A percentile compares a stretch with the other conserved stretches of the same genome.
Conservation (phyloP, 2,888 invertebrate genomes). For the Augiades crinisus region DNA sequence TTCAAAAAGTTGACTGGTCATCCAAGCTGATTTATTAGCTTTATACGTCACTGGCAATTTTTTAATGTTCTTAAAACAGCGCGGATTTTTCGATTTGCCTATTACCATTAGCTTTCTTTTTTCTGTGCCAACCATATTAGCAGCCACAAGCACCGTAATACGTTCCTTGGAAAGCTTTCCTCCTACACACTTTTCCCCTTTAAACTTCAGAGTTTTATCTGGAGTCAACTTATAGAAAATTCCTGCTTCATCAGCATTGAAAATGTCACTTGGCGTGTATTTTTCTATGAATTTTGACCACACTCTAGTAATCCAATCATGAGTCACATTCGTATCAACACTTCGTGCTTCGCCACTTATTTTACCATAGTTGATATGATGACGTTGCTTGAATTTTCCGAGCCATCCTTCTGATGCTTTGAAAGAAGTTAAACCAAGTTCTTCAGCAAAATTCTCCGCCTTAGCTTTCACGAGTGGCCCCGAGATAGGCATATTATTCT, state of each 20-base stretch:
- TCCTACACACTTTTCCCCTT: conserved; percentile 38
- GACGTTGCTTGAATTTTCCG: conserved; percentile 39
- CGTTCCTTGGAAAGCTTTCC: conserved; percentile 39
- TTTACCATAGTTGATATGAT: conserved; percentile 33
- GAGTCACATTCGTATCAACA: conserved; percentile 35
- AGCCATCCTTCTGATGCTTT: conserved; percentile 42
- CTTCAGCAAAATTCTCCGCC: conserved; percentile 35
- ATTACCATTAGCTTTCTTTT: conserved; percentile 43
- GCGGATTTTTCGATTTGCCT: conserved; percentile 42
- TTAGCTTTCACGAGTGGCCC: conserved; percentile 36
- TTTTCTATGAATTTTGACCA: conserved; percentile 35
- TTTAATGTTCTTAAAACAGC: conserved; percentile 45
- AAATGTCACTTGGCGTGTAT: conserved; percentile 37
- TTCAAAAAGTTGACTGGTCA: conserved; percentile 36
- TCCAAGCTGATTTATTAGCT: conserved; percentile 37
- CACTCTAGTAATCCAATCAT: conserved; percentile 37
- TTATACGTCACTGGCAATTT: conserved; percentile 40
- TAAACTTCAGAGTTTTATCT: conserved; percentile 39
- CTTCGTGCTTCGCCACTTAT: too few species aligned
- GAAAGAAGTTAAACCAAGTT: conserved; percentile 36
- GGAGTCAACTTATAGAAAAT: conserved; percentile 40
- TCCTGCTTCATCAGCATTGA: conserved; percentile 41
- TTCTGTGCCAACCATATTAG: conserved; percentile 42
- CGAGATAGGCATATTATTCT: conserved; percentile 39
- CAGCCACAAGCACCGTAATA: conserved; percentile 40